phyloP scores from a whole-genome alignment of 2,888 invertebrate genomes.

The Taphrorychus bicolor region DNA sequence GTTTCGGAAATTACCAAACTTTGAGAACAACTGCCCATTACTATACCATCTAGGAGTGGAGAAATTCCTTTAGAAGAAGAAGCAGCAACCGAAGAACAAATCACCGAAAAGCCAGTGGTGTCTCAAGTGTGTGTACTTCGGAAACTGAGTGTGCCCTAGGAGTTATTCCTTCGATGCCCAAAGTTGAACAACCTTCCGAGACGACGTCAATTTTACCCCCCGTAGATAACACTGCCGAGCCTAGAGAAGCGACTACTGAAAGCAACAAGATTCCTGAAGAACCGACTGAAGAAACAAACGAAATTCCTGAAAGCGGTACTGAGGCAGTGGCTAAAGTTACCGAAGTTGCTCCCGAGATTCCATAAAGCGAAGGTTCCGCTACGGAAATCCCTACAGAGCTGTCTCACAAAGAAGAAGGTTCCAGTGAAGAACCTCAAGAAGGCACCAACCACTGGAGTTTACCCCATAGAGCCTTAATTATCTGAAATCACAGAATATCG shows the following conservation, averaged over 20 bases:
- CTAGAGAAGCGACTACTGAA: conserved; percentile 37
- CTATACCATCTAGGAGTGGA: not conserved
- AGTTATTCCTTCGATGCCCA: conserved; percentile 20
- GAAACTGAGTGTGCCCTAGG: conserved; percentile 33
- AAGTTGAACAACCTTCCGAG: conserved; percentile 9
- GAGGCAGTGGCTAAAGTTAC: conserved; percentile 14
- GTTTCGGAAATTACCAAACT: not conserved
- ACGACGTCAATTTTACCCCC: conserved; percentile 10
- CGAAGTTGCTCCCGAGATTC: not conserved
- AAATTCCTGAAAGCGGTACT: conserved; percentile 33
- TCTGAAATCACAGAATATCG: conserved; percentile 27
- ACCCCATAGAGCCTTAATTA: conserved; percentile 5
- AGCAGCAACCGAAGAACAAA: conserved; percentile 23
- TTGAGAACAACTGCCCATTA: conserved; percentile 16
- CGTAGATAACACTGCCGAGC: conserved; percentile 26
- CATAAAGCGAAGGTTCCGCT: conserved; percentile 16
- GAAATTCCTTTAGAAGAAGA: conserved; percentile 19
- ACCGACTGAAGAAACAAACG: conserved; percentile 37
- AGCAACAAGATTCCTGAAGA: conserved; percentile 37
- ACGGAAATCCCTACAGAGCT: conserved; percentile 20
- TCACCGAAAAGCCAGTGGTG: conserved; percentile 36
- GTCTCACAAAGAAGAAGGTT: conserved; percentile 10
- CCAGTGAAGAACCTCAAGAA: conserved; percentile 27
- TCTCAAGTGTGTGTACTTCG: conserved; percentile 39
- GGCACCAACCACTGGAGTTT: conserved; percentile 11